Evolutionary conservation across 2,113 vertebrate species (phyloP).

Genomic region (Calypte anna): DNA sequence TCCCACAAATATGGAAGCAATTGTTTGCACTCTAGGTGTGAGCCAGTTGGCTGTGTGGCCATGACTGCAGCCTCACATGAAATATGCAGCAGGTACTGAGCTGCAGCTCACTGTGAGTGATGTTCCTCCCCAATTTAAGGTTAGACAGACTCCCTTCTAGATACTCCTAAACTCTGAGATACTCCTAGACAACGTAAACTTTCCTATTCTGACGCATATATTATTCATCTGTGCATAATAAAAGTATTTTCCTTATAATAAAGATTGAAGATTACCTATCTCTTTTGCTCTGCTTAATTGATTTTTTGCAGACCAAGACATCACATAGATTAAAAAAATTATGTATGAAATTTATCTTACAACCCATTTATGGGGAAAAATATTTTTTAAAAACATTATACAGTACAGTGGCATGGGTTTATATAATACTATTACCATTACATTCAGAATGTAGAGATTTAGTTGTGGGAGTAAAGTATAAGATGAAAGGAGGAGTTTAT

Average conservation of each 20-base stretch:
- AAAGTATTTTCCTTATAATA: background rate
- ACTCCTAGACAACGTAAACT: background rate
- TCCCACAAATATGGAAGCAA: background rate
- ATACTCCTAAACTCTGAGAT: background rate
- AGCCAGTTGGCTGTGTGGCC: constrained; percentile 23
- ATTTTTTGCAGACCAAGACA: background rate
- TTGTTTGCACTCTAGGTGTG: background rate
- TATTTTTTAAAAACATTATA: background rate
- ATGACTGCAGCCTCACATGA: constrained; percentile 9
- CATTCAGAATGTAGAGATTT: background rate
- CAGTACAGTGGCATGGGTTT: background rate
- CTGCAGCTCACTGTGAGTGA: constrained; percentile 18
- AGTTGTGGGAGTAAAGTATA: background rate
- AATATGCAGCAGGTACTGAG: constrained; percentile 48
- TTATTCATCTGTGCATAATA: background rate
- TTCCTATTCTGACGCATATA: background rate
- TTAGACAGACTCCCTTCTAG: background rate
- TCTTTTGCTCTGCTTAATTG: background rate
- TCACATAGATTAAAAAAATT: background rate
- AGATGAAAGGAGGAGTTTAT: background rate
- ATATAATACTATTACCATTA: background rate
- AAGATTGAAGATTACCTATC: background rate
- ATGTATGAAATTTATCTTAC: background rate
- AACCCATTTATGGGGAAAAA: background rate
- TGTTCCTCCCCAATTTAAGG: background rate